A percentile compares a stretch with the other conserved stretches of the same genome.
Conservation (phyloP, 2,113 vertebrate genomes). For the Riparia riparia region DNA sequence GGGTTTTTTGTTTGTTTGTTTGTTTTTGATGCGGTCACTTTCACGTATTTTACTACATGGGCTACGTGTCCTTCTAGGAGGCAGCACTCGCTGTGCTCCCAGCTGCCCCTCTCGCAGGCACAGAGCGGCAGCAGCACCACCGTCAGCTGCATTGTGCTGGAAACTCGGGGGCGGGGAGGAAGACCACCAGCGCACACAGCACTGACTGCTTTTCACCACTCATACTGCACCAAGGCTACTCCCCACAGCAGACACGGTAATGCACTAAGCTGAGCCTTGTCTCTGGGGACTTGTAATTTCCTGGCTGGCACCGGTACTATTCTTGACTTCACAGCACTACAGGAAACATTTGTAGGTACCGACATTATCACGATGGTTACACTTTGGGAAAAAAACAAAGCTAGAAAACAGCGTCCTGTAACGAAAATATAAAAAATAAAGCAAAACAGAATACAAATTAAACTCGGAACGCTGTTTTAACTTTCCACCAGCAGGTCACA, state of each 20-base stretch:
- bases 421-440: not conserved
- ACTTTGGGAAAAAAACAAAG: not conserved
- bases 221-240: not conserved
- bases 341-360: not conserved
- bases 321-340: not conserved
- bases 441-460: not conserved
- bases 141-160: not conserved
- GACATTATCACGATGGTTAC: not conserved
- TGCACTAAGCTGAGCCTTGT: not conserved
- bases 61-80: accelerated
- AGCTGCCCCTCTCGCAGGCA: not conserved
- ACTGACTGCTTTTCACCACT: not conserved
- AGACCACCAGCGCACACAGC: not conserved
- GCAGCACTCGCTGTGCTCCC: not conserved
- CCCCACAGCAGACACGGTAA: not conserved
- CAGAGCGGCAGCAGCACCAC: not conserved
- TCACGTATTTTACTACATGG: not conserved
- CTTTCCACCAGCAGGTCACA: not conserved
- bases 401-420: not conserved
- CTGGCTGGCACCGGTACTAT: not conserved
- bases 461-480: not conserved
- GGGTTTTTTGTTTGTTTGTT: too few relatives aligned
- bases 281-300: not conserved
- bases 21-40: not conserved
- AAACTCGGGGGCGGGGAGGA: not conserved